Base-by-base conservation (phyloP, 2,888 invertebrate genomes). In the Masnerella sp. region DNA sequence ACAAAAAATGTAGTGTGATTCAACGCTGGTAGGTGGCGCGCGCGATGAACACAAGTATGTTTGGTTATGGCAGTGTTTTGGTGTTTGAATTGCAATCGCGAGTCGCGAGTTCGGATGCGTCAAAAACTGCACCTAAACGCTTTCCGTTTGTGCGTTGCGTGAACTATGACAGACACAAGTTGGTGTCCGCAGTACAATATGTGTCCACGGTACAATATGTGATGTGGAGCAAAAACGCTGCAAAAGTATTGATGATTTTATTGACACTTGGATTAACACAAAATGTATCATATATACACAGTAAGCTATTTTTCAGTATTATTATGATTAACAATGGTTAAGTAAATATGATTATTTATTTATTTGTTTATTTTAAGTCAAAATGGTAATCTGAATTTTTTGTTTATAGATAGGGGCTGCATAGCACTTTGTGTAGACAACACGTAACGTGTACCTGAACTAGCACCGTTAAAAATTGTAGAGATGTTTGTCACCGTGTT, bases 401-500 rank as follows among this genome's bases (percentile, higher is more conserved):
- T 8, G 11, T n/a, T n/a, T n/a, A 78, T 80, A 97, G 97, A 95
- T 88, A 98, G 98, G 89, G 95, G 96, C 78, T 99, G 99, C 90
- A 95, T 99, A 77, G 93, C 94, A 14, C 90, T 96, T 69, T 99
- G 98, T 88, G 94, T 99, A 84, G 98, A 98, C 88, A 98, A 98
- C 88, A 97, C 98, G 96, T 96, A 97, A 89, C 92, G 95, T 84
- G 93, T 95, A 87, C 95, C 96, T 81, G 97, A 97, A 88, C 89
- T 98, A 81, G 94, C 96, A 73, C 97, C 97, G 11, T 89, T 98
- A 82, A 98, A 98, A 90, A 94, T 98, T 77, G 97, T 98, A 40
- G 98, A 98, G 89, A 98, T 99, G 97, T 97, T 99, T 89, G 97
- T 98, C 52, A 96, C 97, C 20, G 94, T 97, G 51, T 98, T 98